These are phyloP conservation scores for Diarsia rubi DNA, from an alignment of 2,888 invertebrate species.

Conservation along the genomic window DNA sequence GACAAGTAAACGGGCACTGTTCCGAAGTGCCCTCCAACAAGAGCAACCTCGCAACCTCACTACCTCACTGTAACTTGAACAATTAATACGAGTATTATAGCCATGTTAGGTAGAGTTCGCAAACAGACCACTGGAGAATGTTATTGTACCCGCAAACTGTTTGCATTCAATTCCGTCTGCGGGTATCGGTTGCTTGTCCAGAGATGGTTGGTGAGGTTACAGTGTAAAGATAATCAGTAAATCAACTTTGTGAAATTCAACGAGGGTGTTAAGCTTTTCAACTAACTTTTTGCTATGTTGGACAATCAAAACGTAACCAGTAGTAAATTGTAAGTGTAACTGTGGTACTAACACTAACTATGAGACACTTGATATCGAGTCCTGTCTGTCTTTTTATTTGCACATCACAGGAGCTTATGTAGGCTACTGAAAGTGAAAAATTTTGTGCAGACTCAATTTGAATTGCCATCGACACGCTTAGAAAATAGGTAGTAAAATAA, in stretches of 20 bases:
- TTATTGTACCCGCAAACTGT: constrained; percentile 79
- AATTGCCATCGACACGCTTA: too few species aligned
- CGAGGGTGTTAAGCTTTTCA: neutral
- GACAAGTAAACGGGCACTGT: neutral
- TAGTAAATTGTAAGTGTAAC: too few species aligned
- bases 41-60: neutral
- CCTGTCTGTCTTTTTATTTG: too few species aligned
- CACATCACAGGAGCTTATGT: too few species aligned
- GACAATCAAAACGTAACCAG: too few species aligned
- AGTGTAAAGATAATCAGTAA: constrained; percentile 5
- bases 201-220: constrained; percentile 28
- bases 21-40: constrained; percentile 11
- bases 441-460: too few species aligned
- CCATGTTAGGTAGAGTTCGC: constrained; percentile 41
- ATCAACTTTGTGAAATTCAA: neutral
- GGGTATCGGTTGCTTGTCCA: constrained; percentile 63
- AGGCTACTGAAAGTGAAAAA: too few species aligned
- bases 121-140: constrained; percentile 69
- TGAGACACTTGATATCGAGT: too few species aligned
- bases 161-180: constrained; percentile 73
- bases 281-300: too few species aligned
- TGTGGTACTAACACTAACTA: too few species aligned
- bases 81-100: constrained; percentile 50
- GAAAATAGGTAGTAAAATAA: neutral
- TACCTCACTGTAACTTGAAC: constrained; percentile 16